Evolutionary conservation across 2,888 invertebrate genomes (phyloP).

Genomic region (Zygaena filipendulae): DNA sequence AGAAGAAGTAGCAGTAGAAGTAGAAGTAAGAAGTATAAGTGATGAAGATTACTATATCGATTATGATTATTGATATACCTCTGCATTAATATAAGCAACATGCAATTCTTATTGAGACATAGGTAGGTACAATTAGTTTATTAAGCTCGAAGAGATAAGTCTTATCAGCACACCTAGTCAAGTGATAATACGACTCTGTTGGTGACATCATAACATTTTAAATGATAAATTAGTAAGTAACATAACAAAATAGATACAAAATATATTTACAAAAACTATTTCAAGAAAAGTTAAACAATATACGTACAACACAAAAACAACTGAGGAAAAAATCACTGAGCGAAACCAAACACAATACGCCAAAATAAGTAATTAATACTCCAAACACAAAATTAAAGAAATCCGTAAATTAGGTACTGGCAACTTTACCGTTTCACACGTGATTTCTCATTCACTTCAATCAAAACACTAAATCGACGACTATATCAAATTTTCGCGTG

Average conservation of each 20-base stretch:
- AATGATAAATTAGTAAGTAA: too few relatives aligned
- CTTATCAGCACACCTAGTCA: slow-evolving; percentile 50
- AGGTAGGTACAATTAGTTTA: too few relatives aligned
- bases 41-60: too few relatives aligned
- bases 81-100: too few relatives aligned
- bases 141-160: too few relatives aligned
- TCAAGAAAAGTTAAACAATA: too few relatives aligned
- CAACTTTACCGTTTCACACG: slow-evolving; percentile 41
- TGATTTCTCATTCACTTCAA: slow-evolving; percentile 47
- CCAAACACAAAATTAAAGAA: slow-evolving; percentile 21
- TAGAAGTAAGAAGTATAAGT: too few relatives aligned
- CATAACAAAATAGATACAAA: slow-evolving; percentile 19
- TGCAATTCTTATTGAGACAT: too few relatives aligned
- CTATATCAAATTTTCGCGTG: slow-evolving; percentile 64
- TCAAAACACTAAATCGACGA: slow-evolving; percentile 58
- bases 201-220: slow-evolving; percentile 46
- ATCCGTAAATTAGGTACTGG: slow-evolving; percentile 20
- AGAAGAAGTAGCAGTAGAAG: too few relatives aligned
- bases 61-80: too few relatives aligned
- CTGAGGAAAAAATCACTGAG: slow-evolving; percentile 39
- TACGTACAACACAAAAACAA: slow-evolving; percentile 48
- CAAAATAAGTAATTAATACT: slow-evolving; percentile 35
- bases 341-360: slow-evolving; percentile 49
- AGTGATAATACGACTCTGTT: slow-evolving; percentile 60
- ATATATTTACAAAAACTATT: slow-evolving; percentile 15